These are phyloP conservation scores for Schlechtendalia chinensis DNA, from an alignment of 1,140 invertebrate genomes.

Conservation along the genomic window DNA sequence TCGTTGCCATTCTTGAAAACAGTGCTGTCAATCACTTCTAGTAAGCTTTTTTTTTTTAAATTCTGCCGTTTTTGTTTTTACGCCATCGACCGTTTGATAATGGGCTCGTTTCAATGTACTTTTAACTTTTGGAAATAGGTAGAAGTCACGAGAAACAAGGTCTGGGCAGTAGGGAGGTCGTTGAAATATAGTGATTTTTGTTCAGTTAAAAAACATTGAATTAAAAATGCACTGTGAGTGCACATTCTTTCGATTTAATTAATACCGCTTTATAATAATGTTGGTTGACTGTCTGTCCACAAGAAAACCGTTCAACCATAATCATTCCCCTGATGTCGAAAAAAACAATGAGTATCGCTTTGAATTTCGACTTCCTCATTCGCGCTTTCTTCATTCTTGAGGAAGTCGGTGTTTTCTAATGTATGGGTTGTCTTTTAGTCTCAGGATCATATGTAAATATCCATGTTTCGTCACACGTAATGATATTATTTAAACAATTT, in stretches of 20 bases:
- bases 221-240: slow-evolving; percentile 52
- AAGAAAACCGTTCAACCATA: slow-evolving; percentile 53
- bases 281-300: slow-evolving; percentile 52
- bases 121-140: slow-evolving; percentile 53
- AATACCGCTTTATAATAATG: slow-evolving; percentile 17
- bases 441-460: slow-evolving; percentile 9
- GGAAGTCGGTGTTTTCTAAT: background rate
- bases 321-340: slow-evolving; percentile 53
- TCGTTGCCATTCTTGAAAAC: slow-evolving; percentile 6
- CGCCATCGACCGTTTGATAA: too few relatives aligned
- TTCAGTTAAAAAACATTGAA: slow-evolving; percentile 52
- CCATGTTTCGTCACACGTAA: slow-evolving; percentile 44
- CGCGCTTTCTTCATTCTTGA: background rate
- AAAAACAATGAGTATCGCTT: slow-evolving; percentile 54
- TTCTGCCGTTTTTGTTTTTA: too few relatives aligned
- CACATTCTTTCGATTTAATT: too few relatives aligned
- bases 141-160: slow-evolving; percentile 54
- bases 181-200: slow-evolving; percentile 52
- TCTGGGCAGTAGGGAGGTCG: slow-evolving; percentile 54
- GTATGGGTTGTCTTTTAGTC: background rate
- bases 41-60: background rate
- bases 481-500: too few relatives aligned
- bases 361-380: slow-evolving; percentile 52
- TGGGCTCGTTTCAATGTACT: slow-evolving; percentile 44
- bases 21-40: background rate